Percentiles rank a stretch among this genome's conserved stretches.
phyloP scores from a whole-genome alignment of 2,797 vertebrate genomes.

The Selene dorsalis region DNA sequence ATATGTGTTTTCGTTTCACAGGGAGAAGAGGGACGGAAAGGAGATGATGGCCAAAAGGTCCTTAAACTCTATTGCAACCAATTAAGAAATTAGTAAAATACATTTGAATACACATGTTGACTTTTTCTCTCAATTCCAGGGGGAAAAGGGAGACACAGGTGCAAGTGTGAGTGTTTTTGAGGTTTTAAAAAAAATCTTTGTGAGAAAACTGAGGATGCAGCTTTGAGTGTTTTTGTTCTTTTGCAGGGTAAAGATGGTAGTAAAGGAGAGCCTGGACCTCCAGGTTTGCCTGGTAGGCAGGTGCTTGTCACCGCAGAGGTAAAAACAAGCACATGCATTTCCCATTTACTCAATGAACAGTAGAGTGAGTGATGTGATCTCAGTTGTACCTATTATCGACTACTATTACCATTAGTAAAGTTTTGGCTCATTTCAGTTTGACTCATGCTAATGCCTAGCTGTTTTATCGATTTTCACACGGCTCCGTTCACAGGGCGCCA shows the following conservation, averaged over 20 bases:
- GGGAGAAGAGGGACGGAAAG: slow-evolving; percentile 80
- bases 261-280: slow-evolving; percentile 83
- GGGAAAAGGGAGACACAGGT: slow-evolving; percentile 80
- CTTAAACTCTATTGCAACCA: background rate
- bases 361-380: background rate
- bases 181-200: background rate
- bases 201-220: background rate
- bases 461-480: background rate
- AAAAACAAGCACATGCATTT: slow-evolving; percentile 29
- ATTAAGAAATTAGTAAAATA: background rate
- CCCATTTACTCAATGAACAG: background rate
- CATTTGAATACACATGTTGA: background rate
- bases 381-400: background rate
- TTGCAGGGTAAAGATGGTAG: slow-evolving; percentile 82
- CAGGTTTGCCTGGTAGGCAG: slow-evolving; percentile 83
- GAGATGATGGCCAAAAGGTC: slow-evolving; percentile 82
- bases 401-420: slow-evolving; percentile 6
- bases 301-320: slow-evolving; percentile 83
- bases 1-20: slow-evolving; percentile 42
- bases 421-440: background rate
- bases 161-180: slow-evolving; percentile 72
- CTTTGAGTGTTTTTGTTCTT: background rate
- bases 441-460: background rate
- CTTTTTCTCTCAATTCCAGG: slow-evolving; percentile 71
- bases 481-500: slow-evolving; percentile 72